Conservation (phyloP, 2,797 vertebrate genomes). For the Etheostoma nigrum region DNA sequence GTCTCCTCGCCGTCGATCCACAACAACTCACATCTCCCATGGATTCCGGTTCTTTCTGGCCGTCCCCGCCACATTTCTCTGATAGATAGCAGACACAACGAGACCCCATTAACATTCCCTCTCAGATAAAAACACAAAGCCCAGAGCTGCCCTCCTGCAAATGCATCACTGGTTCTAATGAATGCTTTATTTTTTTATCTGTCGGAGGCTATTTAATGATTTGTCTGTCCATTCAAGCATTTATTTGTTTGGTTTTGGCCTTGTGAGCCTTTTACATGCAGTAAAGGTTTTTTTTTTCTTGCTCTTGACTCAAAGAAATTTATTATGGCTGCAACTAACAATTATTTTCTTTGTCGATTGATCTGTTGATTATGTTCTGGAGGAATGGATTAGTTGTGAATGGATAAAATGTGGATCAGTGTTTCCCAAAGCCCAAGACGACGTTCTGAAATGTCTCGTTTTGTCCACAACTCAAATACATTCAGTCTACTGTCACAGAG, state of each 20-base stretch:
- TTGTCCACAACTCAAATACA: no score
- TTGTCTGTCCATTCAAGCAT: background rate
- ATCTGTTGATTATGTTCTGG: no score
- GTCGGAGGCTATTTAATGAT: conserved; percentile 1
- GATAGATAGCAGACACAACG: conserved; percentile 45
- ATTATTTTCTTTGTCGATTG: no score
- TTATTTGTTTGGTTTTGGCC: background rate
- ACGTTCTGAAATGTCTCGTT: no score
- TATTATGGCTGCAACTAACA: no score
- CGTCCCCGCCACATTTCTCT: conserved; percentile 34
- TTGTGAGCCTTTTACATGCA: background rate
- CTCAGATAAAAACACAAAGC: background rate
- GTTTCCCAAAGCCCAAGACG: no score
- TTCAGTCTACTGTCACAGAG: no score
- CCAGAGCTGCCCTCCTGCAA: background rate
- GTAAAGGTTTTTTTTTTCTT: background rate
- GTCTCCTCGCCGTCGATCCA: conserved; percentile 13
- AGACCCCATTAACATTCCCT: conserved; percentile 31
- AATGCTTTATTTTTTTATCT: background rate
- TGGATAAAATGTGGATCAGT: no score
- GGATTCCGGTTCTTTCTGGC: conserved; percentile 28
- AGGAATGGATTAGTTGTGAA: no score
- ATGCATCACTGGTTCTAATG: background rate
- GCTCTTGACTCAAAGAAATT: no score
- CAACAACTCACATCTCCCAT: conserved; percentile 53